Conservation (phyloP, 2,113 vertebrate species). For the Gymnorhina tibicen region DNA sequence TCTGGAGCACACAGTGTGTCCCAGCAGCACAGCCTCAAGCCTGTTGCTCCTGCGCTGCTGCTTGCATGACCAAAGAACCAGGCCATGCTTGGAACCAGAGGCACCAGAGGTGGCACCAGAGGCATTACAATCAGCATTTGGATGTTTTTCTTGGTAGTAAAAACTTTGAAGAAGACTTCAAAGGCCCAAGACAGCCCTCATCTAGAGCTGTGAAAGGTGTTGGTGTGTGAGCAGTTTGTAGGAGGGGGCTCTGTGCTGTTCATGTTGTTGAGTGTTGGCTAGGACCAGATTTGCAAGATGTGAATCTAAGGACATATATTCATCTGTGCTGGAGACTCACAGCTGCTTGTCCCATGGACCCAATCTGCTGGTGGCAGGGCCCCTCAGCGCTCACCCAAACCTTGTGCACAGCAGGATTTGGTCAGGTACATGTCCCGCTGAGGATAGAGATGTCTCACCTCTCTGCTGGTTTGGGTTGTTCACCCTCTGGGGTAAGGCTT, state of each 20-base stretch:
- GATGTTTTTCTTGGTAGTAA: background rate
- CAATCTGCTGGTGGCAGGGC: background rate
- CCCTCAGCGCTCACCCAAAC: background rate
- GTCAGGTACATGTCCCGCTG: rapidly evolving
- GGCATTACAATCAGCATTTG: background rate
- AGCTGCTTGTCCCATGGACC: background rate
- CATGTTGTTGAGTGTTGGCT: background rate
- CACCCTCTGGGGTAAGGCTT: background rate
- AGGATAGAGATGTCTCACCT: background rate
- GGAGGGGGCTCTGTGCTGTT: background rate
- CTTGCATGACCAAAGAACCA: background rate
- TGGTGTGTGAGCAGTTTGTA: background rate
- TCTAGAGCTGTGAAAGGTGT: background rate
- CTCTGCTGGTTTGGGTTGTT: background rate
- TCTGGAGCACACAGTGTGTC: background rate
- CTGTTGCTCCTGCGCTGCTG: background rate
- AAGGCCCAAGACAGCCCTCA: background rate
- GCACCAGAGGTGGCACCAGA: rapidly evolving
- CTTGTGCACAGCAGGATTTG: background rate
- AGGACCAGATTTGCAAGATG: background rate
- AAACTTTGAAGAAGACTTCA: background rate
- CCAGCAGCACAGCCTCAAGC: background rate
- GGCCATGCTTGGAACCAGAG: too few species aligned
- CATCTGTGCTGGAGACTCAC: rapidly evolving
- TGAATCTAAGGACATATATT: background rate